phyloP scores from a whole-genome alignment of 2,113 vertebrate genomes.

The Labeo catla region DNA sequence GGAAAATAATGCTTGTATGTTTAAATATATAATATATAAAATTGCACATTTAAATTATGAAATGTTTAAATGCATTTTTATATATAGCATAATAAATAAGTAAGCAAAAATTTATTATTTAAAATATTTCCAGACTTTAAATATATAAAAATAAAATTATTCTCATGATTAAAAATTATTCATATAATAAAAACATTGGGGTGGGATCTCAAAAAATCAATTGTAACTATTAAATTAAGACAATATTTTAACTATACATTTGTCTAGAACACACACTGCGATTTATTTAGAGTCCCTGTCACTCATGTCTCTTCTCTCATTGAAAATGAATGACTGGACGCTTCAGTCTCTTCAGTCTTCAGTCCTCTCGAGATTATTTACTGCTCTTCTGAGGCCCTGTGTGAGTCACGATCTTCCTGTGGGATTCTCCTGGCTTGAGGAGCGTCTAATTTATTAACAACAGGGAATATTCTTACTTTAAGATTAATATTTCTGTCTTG shows the following conservation, averaged over 20 bases:
- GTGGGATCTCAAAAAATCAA: too few relatives aligned
- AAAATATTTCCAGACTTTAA: too few relatives aligned
- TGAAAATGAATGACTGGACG: conserved; percentile 6
- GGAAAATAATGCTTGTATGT: neutral
- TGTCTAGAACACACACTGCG: neutral
- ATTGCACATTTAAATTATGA: too few relatives aligned
- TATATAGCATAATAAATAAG: too few relatives aligned
- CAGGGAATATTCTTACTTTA: conserved; percentile 1
- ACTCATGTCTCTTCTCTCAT: neutral
- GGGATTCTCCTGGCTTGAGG: neutral
- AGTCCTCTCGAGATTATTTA: conserved; percentile 18
- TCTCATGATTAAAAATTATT: too few relatives aligned
- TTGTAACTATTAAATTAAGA: neutral
- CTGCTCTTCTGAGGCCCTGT: neutral
- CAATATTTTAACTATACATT: neutral
- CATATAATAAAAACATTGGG: too few relatives aligned
- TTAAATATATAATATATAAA: too few relatives aligned
- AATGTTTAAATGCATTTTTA: too few relatives aligned
- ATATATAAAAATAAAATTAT: too few relatives aligned
- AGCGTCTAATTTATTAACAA: neutral
- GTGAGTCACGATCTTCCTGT: neutral
- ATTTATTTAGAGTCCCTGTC: neutral
- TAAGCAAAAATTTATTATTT: too few relatives aligned
- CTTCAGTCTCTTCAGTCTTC: neutral
- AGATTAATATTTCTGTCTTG: conserved; percentile 41